phyloP scores from a whole-genome alignment of 2,888 invertebrate genomes.

The Dinocampus coccinellae region DNA sequence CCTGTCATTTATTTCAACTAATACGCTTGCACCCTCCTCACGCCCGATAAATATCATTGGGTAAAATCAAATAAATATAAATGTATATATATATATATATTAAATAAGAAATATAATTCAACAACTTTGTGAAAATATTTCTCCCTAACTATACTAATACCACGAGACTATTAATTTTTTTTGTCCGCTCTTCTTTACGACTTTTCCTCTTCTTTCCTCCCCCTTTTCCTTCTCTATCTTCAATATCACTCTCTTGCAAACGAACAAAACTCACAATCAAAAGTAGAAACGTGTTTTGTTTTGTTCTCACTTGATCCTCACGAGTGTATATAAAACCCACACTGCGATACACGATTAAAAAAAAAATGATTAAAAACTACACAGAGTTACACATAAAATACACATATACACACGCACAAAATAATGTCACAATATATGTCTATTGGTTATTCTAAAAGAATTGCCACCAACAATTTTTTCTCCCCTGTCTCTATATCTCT shows the following conservation, averaged over 20 bases:
- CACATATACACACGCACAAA: not conserved
- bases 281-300: constrained; percentile 46
- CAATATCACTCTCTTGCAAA: constrained; percentile 7
- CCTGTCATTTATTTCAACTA: not conserved
- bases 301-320: constrained; percentile 38
- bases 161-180: not conserved
- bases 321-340: not conserved
- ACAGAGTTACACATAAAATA: not conserved
- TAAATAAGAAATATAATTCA: constrained; percentile 23
- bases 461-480: too few relatives aligned
- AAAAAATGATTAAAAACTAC: too few relatives aligned
- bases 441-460: not conserved
- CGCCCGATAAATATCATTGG: not conserved
- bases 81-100: too few relatives aligned
- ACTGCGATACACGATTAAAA: not conserved
- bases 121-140: constrained; percentile 19
- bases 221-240: constrained; percentile 23
- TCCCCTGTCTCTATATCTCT: too few relatives aligned
- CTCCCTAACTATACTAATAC: not conserved
- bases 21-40: not conserved
- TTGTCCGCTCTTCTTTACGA: constrained; percentile 10
- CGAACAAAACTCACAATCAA: constrained; percentile 25
- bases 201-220: not conserved
- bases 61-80: too few relatives aligned
- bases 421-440: not conserved